A percentile compares a stretch with the other conserved stretches of the same genome.
Evolutionary conservation across 2,113 vertebrate genomes (phyloP).

Genomic region (Brachyhypopomus occidentalis): DNA sequence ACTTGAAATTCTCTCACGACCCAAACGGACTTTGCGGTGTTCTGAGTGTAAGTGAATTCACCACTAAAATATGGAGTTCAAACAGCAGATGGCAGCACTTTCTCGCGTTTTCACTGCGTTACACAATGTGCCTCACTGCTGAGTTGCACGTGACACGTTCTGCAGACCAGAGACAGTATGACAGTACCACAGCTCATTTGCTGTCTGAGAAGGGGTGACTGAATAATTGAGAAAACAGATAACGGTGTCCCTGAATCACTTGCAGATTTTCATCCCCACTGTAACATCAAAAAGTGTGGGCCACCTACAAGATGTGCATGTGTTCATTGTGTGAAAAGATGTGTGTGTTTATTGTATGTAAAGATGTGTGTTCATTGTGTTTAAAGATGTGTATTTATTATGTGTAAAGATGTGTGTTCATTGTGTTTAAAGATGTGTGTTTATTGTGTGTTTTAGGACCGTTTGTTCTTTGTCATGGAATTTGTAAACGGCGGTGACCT

Average conservation of each 20-base stretch:
- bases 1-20: no score
- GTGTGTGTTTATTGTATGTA: no score
- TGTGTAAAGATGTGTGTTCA: no score
- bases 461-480: slow-evolving; percentile 99
- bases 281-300: neutral
- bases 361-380: no score
- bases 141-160: neutral
- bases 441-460: slow-evolving; percentile 87
- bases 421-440: no score
- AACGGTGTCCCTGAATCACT: neutral
- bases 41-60: neutral
- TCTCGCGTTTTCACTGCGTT: neutral
- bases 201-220: neutral
- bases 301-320: neutral
- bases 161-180: neutral
- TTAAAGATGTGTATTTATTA: no score
- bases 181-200: no score
- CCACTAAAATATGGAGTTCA: neutral
- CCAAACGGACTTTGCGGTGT: neutral
- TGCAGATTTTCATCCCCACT: neutral
- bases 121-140: neutral
- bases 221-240: neutral
- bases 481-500: slow-evolving; percentile 96
- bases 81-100: slow-evolving; percentile 50
- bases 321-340: no score